Conservation (phyloP, 2,888 invertebrate species). For the Lepidonotus clava region DNA sequence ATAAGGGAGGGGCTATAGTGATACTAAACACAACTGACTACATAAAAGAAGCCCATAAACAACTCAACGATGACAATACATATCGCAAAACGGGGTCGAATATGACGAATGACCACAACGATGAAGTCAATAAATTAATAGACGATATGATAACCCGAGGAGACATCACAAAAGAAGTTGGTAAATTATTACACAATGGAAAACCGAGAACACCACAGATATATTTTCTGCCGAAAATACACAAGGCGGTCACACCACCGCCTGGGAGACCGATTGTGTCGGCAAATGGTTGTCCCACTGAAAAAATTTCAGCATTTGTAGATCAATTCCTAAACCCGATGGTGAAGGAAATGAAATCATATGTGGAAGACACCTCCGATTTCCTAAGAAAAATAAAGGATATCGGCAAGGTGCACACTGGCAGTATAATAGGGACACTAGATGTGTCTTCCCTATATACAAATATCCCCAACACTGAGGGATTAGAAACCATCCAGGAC, state of each 20-base stretch:
- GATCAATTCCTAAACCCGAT: not conserved
- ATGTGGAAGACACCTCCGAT: not conserved
- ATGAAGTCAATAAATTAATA: not conserved
- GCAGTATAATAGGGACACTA: not conserved
- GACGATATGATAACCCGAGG: not conserved
- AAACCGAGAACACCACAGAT: not conserved
- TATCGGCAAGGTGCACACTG: not conserved
- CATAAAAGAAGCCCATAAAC: not conserved
- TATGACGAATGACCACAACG: not conserved
- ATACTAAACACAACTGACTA: not conserved
- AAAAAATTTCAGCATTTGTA: not conserved
- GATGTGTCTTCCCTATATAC: conserved; percentile 13
- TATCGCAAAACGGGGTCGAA: not conserved
- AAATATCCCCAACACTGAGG: conserved; percentile 17
- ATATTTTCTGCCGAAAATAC: conserved; percentile 4
- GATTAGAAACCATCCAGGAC: not conserved
- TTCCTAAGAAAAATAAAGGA: not conserved
- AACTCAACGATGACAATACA: not conserved
- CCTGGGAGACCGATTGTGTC: not conserved
- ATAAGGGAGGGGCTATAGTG: conserved; percentile 14
- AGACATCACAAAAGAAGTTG: not conserved
- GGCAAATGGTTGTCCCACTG: not conserved
- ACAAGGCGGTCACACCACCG: not conserved
- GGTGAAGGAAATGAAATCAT: not conserved
- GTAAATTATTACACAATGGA: not conserved